phyloP scores from a whole-genome alignment of 2,797 vertebrate species.

The Anas bernieri region DNA sequence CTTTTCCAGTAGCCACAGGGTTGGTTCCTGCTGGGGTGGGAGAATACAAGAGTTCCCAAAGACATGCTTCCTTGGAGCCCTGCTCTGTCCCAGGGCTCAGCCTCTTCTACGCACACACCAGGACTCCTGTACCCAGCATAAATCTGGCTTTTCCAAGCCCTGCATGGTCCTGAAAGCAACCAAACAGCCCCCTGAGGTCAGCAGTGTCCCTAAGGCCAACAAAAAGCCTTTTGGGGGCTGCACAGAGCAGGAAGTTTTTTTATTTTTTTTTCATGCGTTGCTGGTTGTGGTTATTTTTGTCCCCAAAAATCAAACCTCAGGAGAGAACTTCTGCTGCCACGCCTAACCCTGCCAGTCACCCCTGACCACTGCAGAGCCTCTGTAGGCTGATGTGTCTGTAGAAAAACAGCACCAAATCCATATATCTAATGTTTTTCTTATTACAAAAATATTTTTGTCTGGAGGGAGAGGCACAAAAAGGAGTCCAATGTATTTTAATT shows the following conservation, averaged over 20 bases:
- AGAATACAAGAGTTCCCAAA: neutral
- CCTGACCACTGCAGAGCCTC: neutral
- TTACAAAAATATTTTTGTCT: neutral
- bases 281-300: neutral
- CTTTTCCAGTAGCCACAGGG: neutral
- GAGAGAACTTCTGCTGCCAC: neutral
- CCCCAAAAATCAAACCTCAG: neutral
- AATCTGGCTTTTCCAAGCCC: neutral
- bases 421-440: neutral
- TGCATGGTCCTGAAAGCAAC: neutral
- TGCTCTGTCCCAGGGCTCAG: neutral
- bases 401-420: neutral
- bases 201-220: neutral
- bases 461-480: neutral
- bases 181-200: neutral
- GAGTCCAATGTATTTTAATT: neutral
- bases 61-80: neutral
- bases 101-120: neutral
- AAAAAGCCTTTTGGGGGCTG: neutral
- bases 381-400: neutral
- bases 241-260: neutral
- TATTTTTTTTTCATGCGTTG: neutral
- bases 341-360: neutral
- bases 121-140: neutral
- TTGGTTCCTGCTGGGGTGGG: neutral